Evolutionary conservation across 1,140 invertebrate genomes (phyloP).

Genomic region (Melipona quadrifasciata): DNA sequence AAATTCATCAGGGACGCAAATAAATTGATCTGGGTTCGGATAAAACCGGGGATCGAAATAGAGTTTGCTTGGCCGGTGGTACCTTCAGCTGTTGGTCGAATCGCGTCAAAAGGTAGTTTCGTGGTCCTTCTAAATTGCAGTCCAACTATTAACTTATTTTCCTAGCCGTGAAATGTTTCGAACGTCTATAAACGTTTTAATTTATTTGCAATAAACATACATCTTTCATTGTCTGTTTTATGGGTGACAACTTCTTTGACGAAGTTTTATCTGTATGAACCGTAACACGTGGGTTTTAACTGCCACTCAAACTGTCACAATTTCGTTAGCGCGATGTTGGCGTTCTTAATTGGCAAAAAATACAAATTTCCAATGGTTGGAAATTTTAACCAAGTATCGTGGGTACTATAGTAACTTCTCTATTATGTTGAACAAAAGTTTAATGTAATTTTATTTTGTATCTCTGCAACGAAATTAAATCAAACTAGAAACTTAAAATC

Average conservation of each 20-base stretch:
- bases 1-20: not conserved
- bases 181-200: not conserved
- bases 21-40: not conserved
- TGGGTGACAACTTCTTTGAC: not conserved
- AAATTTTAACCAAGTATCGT: no score
- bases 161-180: not conserved
- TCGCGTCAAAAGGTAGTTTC: not conserved
- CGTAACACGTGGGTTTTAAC: not conserved
- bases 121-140: not conserved
- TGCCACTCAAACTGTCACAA: not conserved
- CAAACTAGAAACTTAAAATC: no score
- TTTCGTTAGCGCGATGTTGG: not conserved
- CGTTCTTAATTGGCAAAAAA: not conserved
- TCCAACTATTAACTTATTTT: not conserved
- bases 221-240: not conserved
- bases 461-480: no score
- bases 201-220: not conserved
- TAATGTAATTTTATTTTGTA: no score
- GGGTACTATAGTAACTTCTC: no score
- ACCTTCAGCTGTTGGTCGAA: not conserved
- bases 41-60: slow-evolving; percentile 25
- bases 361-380: not conserved
- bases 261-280: not conserved
- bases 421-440: no score
- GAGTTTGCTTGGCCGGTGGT: not conserved